A percentile compares a stretch with the other conserved stretches of the same genome.
Conservation (phyloP, 2,113 vertebrate genomes). For the Podocnemis expansa region DNA sequence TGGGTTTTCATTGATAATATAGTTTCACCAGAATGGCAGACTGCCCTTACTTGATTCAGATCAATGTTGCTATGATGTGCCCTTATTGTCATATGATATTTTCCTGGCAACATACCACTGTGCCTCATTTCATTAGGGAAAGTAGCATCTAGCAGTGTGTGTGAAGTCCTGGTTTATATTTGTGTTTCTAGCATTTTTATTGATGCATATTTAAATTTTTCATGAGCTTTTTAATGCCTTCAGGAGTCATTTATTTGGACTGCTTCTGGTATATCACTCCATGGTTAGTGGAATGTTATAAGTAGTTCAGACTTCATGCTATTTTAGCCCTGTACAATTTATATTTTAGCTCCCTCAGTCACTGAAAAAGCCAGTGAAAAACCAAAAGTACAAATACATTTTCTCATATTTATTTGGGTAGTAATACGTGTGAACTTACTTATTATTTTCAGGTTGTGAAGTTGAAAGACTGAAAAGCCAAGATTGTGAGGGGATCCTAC, state of each 20-base stretch:
- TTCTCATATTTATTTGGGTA: not conserved
- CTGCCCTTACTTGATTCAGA: not conserved
- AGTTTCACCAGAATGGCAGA: not conserved
- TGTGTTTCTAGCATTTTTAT: not conserved
- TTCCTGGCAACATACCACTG: fast-evolving
- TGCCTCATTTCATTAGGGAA: fast-evolving
- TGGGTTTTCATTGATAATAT: not conserved
- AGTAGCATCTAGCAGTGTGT: fast-evolving
- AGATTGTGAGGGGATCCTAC: fast-evolving
- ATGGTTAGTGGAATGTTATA: not conserved
- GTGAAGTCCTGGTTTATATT: not conserved
- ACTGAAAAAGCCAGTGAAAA: not conserved
- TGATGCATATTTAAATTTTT: not conserved
- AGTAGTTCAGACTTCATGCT: not conserved
- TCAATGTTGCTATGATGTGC: not conserved
- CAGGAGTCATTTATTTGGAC: not conserved
- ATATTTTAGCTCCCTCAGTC: not conserved
- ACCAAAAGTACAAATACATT: not conserved
- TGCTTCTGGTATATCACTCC: not conserved
- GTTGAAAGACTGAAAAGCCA: not conserved
- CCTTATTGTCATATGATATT: not conserved
- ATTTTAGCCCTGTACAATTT: not conserved
- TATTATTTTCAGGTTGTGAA: not conserved
- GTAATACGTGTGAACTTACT: not conserved
- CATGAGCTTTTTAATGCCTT: not conserved